Base-by-base conservation (phyloP, 2,888 invertebrate genomes). In the Acronicta psi region DNA sequence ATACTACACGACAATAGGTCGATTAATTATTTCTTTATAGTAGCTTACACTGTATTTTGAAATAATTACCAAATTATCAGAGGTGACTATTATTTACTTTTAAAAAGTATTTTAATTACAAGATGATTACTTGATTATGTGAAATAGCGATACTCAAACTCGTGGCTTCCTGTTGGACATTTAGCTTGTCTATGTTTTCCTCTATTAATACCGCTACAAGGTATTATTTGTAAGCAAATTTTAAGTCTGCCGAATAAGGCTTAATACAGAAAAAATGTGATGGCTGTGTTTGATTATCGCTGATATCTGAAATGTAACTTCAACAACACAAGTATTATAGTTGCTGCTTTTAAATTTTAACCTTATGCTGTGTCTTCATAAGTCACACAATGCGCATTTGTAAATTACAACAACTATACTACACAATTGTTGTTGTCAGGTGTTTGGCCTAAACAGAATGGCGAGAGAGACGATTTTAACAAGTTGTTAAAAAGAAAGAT, bases 91-190 rank as follows among this genome's bases (percentile, higher is more conserved):
- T 18, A 47, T 59, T 47, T 42, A 46, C 2, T 2, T 9, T 14
- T 14, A 18, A 23, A 16, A 17, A 46, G 50, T 23, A 59, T 47
- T 18, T 47, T 59, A 36, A 58, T 42, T 65, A 0, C 16, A 57
- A 61, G 0, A 59, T 34, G n/a, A 29, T 36, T 23, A 62, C 47
- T 43, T 20, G 31, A 41, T 50, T 53, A 34, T 59, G 40, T 44
- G 23, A 67, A 25, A 31, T 20, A 46, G 17, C 16, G 31, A 40
- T 59, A 16, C 68, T 56, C 47, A 49, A 44, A 31, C 44, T 20
- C 20, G 20, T 2, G n/a, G n/a, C n/a, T n/a, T n/a, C n/a, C n/a
- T n/a, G n/a, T n/a, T n/a, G n/a, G n/a, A n/a, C n/a, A n/a, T n/a
- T n/a, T n/a, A n/a, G n/a, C n/a, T n/a, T n/a, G n/a, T n/a, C n/a